Evolutionary conservation across 2,113 vertebrate species (phyloP), one percentile per base, ranked within the genome.

Genomic region (Gallinago undulata): DNA sequence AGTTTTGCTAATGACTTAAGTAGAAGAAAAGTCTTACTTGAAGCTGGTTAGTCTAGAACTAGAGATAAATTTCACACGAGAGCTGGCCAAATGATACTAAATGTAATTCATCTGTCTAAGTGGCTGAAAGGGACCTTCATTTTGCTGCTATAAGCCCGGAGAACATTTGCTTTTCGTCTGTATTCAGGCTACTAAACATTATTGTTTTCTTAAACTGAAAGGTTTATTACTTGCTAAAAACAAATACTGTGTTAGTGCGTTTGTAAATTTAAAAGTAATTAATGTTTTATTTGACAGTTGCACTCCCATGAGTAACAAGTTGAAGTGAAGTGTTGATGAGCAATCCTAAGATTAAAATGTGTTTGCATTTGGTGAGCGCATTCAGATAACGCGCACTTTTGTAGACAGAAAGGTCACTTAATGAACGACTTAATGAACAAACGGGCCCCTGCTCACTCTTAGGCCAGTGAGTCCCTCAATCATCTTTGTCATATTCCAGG

Each of bases 301-400:
- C 24, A 12, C 2, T 79, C 43, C 16, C 30, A 23, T 13, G 72
- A 73, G 23, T 59, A 78, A 47, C 17, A 78, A 82, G 60, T 33
- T 17, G 15, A 63, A 81, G 12, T 5, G 33, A 91, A 68, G 7
- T 16, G 9, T 4, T 66, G 23, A n/a, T 60, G 73, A 78, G 21
- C 23, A 79, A 79, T 31, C n/a, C 19, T 47, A 28, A 62, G 27
- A 31, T 66, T 80, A 66, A 88, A 86, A 86, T 10, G 2, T 30
- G 11, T 62, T 88, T 80, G 13, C 1, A 0, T 9, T 23, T 75
- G 24, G 35, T 39, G 67, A 69, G 28, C 4, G 30, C 4, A 8
- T 45, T 18, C 0, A 1, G 72, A 41, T 30, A 53, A 35, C 1
- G 1, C 11, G 33, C 11, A 13, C 2, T 66, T 30, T 4, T 1